Percentiles rank a stretch among this genome's conserved stretches.
These are phyloP conservation scores for Pomacea canaliculata DNA, from an alignment of 2,888 invertebrate genomes.

Conservation along the genomic window DNA sequence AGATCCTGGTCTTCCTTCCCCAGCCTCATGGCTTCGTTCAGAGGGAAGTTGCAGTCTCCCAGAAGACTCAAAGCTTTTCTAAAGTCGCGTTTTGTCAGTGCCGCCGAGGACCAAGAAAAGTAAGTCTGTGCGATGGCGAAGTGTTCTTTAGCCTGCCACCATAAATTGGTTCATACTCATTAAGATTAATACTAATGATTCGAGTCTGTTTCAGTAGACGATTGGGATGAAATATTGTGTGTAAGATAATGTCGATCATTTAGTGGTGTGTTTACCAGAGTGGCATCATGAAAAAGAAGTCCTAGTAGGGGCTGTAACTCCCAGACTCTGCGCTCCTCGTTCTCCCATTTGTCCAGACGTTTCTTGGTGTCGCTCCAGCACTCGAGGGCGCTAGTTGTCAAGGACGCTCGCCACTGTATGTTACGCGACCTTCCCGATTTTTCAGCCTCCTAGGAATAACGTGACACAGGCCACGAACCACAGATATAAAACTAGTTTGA, in stretches of 20 bases:
- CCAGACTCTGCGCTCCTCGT: background rate
- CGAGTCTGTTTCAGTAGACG: no score
- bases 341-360: background rate
- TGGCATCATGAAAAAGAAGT: background rate
- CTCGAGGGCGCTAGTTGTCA: background rate
- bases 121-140: constrained; percentile 4
- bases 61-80: background rate
- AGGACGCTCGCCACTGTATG: background rate
- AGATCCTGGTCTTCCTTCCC: constrained; percentile 20
- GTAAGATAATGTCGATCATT: no score
- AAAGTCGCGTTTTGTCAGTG: constrained; percentile 4
- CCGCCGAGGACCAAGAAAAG: constrained; percentile 5
- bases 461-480: no score
- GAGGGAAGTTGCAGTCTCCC: constrained; percentile 37
- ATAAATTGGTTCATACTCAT: no score
- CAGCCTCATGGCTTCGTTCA: constrained; percentile 33
- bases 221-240: no score
- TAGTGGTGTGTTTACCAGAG: background rate
- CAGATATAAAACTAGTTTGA: no score
- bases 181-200: no score
- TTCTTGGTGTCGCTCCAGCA: background rate
- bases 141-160: constrained; percentile 11
- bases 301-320: background rate
- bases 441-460: background rate
- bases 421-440: background rate